Evolutionary conservation across 2,113 vertebrate species (phyloP), one percentile per base, ranked within the genome.

Genomic region (Verasper variegatus): DNA sequence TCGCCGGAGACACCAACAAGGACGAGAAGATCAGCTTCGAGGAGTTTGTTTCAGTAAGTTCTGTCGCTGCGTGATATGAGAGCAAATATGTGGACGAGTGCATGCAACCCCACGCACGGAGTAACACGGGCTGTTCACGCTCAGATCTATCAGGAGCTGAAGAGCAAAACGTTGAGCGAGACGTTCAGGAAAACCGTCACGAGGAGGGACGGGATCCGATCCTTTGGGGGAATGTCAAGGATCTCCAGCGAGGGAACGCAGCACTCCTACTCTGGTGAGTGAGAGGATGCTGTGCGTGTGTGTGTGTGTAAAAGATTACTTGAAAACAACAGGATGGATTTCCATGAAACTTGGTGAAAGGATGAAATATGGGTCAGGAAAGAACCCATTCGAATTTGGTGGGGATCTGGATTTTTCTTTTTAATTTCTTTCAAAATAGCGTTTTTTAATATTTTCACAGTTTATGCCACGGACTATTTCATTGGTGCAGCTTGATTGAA

Each of bases 21-120:
- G 98, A 99, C 0, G 96, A 96, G 56, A 97, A 94, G 92, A 97
- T 99, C 91, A 96, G 94, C 91, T 99, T 99, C 71, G 96, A 98
- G 84, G 98, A 99, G 73, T 99, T 99, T 93, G 97, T 99, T 4
- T 94, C 92, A 21, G 98, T 99, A 93, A 95, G 96, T 49, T 55
- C n/a, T 6, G 9, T 47, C 15, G 1, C 6, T 7, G 31, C 31
- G 17, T 0, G 13, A 60, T 7, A 45, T 23, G 0, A 17, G 4
- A 67, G 40, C n/a, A 63, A n/a, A 56, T 27, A 7, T 0, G 8
- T 0, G 1, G n/a, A 18, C 0, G 0, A 6, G 13, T 8, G 18
- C 17, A 6, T 10, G 35, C 1, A 37, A 37, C 9, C 35, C 6
- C 1, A 1, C 5, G 17, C 51, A 2, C 1, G 0, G 14, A 27